These are phyloP conservation scores for Eubucco bourcierii DNA, from an alignment of 2,113 vertebrate genomes.

Conservation along the genomic window DNA sequence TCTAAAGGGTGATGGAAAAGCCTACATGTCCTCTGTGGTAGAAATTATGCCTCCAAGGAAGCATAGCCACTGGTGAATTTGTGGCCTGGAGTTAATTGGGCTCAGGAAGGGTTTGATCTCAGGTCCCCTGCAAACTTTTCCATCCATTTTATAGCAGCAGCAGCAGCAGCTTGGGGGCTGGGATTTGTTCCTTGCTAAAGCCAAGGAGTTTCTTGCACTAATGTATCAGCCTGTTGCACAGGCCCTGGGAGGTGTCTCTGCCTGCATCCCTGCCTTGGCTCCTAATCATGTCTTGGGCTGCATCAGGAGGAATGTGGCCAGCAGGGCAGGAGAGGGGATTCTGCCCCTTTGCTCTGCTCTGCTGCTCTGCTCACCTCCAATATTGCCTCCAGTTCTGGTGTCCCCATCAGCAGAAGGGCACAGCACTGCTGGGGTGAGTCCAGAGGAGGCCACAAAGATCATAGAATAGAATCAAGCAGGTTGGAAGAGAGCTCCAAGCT, in stretches of 20 bases:
- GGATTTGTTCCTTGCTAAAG: background rate
- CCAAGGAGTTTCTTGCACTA: background rate
- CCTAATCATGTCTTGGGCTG: no score
- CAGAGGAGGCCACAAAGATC: no score
- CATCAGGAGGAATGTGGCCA: no score
- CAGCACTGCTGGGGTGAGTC: no score
- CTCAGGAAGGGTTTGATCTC: background rate
- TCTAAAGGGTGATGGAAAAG: background rate
- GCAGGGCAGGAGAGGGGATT: no score
- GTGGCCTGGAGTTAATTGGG: background rate
- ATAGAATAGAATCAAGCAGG: no score
- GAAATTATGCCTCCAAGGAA: background rate
- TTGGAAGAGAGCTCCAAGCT: no score
- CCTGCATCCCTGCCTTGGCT: background rate
- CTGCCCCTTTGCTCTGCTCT: no score
- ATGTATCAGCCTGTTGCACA: background rate
- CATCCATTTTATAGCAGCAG: background rate
- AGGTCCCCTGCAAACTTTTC: background rate
- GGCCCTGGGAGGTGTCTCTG: background rate
- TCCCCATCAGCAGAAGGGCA: no score
- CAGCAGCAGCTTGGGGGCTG: background rate
- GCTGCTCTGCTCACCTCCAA: no score
- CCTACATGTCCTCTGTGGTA: background rate
- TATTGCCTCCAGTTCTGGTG: no score
- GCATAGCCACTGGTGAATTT: background rate